A percentile compares a stretch with the other conserved stretches of the same genome.
phyloP scores from a whole-genome alignment of 2,797 vertebrate species.

The Eospalax fontanierii region DNA sequence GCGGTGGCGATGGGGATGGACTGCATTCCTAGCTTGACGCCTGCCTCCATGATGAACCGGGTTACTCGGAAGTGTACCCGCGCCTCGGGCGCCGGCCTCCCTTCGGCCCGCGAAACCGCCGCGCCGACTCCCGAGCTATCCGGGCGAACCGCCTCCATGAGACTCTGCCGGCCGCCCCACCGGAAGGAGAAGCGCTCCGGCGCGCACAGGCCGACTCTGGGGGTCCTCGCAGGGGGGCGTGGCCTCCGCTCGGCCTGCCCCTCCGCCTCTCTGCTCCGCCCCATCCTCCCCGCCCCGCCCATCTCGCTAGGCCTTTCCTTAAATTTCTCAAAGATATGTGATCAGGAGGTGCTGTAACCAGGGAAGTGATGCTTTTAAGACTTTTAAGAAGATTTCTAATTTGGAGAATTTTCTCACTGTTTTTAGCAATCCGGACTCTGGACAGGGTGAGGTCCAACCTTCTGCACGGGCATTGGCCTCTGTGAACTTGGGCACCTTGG shows the following conservation, averaged over 20 bases:
- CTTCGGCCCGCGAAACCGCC: background rate
- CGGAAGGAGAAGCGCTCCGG: background rate
- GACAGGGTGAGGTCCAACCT: background rate
- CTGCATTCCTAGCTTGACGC: conserved; percentile 95
- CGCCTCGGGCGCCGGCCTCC: conserved; percentile 78
- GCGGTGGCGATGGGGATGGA: conserved; percentile 95
- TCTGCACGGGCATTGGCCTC: background rate
- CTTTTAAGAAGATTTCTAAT: conserved; percentile 16
- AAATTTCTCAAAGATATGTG: background rate
- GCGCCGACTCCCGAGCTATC: background rate
- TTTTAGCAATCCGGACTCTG: conserved; percentile 12
- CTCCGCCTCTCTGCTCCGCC: background rate
- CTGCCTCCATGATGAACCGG: conserved; percentile 94
- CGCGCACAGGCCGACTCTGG: background rate
- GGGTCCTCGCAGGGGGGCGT: conserved; percentile 40
- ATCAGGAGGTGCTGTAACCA: background rate
- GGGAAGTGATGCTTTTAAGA: conserved; percentile 1
- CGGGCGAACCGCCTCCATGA: conserved; percentile 21
- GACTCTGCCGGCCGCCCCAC: background rate
- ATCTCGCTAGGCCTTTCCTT: background rate
- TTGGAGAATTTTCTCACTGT: background rate
- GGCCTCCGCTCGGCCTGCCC: background rate
- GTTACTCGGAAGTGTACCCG: conserved; percentile 93
- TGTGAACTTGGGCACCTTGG: background rate
- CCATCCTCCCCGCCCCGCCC: background rate